Conservation (phyloP, 1,140 invertebrate species). For the Megalopta genalis region DNA sequence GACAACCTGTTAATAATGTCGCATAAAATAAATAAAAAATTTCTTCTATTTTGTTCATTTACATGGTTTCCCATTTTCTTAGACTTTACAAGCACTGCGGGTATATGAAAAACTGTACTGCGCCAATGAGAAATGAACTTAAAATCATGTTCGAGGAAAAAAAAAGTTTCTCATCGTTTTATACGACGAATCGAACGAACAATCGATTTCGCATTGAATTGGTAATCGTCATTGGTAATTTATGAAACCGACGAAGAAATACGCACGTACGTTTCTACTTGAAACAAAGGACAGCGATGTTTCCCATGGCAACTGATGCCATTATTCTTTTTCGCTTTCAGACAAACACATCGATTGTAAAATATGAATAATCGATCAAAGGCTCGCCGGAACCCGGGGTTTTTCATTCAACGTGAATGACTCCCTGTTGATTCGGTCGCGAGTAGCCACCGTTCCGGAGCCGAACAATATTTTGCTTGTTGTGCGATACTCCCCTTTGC, state of each 20-base stretch:
- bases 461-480: slow-evolving; percentile 5
- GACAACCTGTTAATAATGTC: too few relatives aligned
- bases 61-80: too few relatives aligned
- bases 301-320: slow-evolving; percentile 15
- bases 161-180: too few relatives aligned
- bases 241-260: slow-evolving; percentile 9
- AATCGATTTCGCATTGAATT: too few relatives aligned
- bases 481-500: background rate
- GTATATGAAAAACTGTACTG: too few relatives aligned
- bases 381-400: slow-evolving; percentile 30
- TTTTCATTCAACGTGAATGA: slow-evolving; percentile 25
- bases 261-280: background rate
- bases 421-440: slow-evolving; percentile 26
- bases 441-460: background rate
- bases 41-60: too few relatives aligned
- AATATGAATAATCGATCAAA: slow-evolving; percentile 63
- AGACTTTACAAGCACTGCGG: too few relatives aligned
- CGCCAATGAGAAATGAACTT: too few relatives aligned
- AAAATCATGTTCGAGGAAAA: too few relatives aligned
- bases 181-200: too few relatives aligned
- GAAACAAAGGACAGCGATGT: slow-evolving; percentile 37
- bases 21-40: too few relatives aligned
- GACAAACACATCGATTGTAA: slow-evolving; percentile 36
- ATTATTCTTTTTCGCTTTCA: slow-evolving; percentile 12
- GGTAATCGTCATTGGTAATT: slow-evolving; percentile 27